Base-by-base conservation (phyloP, 30 jellyfish, hydroid and myxozoan genomes). In the Pseudorhiza aurosa region DNA sequence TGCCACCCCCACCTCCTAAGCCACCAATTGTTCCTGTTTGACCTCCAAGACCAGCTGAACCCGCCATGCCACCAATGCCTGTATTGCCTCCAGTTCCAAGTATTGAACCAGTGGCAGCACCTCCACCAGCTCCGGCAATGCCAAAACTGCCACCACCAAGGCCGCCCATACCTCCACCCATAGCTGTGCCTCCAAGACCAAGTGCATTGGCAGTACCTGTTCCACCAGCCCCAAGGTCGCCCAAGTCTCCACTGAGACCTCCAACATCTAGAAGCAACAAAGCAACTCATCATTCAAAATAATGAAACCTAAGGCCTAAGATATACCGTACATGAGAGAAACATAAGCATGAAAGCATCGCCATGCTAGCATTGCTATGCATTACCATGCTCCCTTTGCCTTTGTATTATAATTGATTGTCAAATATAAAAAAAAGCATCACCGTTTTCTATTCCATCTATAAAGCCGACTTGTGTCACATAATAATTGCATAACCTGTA, bases 181-280 rank as follows among this genome's bases (percentile, higher is more conserved):
- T 18, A 8, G 90, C 95, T 11, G 98, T 68, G 25, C 98, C 98
- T 14, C 98, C 98, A 37, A 91, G 93, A 18, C 96, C 98, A 68
- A 84, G 81, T 19, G 98, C 91, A 51, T 91, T 91, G 5, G 98
- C 98, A 2, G 98, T 67, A 3, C 98, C 98, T 2, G 98, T 76
- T 5, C 98, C 98, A 76, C 33, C 44, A 33, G 98, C 98, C 17
- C 98, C 98, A 2, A 91, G 96, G 43, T 91, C 98, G 26, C 98
- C 98, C 11, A 91, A 62, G 69, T 91, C 98, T 2, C 86, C 98
- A 77, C 98, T 91, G 24, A 91, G 81, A 2, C 96, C 98, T 29
- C 88, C 81, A 42, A 46, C 53, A 1, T 35, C 97, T 89, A 43
- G 50, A 62, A 17, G 51, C n/a, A n/a, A n/a, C n/a, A n/a, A n/a